phyloP scores from a whole-genome alignment of 2,797 vertebrate genomes.

The Gadopsis marmoratus region DNA sequence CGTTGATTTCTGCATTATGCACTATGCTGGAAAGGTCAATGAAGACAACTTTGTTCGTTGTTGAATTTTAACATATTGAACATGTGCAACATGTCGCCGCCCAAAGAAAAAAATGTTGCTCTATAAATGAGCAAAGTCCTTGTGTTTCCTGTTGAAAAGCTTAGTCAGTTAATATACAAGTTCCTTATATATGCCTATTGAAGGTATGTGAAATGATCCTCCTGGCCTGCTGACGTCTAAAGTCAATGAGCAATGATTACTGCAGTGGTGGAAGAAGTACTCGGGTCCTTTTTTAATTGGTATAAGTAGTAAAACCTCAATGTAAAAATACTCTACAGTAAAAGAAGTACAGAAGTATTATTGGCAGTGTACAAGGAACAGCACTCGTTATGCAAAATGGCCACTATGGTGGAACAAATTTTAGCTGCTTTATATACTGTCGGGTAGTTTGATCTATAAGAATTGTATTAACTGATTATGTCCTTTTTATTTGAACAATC shows the following conservation, averaged over 20 bases:
- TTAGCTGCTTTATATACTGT: not conserved
- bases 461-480: not conserved
- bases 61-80: not conserved
- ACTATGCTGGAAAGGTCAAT: slow-evolving; percentile 96
- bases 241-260: not conserved
- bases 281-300: no score
- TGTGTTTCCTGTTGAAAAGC: not conserved
- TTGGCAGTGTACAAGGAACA: not conserved
- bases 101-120: not conserved
- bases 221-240: not conserved
- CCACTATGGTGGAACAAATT: not conserved
- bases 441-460: not conserved
- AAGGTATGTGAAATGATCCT: not conserved
- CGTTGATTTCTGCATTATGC: slow-evolving; percentile 95
- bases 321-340: no score
- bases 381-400: not conserved
- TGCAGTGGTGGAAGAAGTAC: no score
- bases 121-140: not conserved
- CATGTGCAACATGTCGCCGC: not conserved
- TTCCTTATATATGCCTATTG: not conserved
- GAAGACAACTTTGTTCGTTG: not conserved
- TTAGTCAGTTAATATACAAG: not conserved
- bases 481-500: not conserved
- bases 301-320: no score
- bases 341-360: not conserved